A percentile compares a stretch with the other conserved stretches of the same genome.
These are phyloP conservation scores for Rhaphigaster nebulosa DNA, from an alignment of 2,888 invertebrate species.

Conservation along the genomic window DNA sequence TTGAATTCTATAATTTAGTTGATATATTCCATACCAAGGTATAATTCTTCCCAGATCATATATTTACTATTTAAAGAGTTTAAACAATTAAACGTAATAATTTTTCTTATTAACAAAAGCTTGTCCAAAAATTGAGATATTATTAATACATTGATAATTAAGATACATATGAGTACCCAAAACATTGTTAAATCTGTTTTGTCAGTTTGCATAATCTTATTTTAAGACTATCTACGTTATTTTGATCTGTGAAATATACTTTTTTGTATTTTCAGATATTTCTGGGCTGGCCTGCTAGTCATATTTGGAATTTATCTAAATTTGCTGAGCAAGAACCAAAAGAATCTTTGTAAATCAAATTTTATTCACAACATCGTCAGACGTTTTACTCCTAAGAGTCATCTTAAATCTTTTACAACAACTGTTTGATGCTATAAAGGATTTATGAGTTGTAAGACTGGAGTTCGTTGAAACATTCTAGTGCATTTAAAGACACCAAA, in stretches of 20 bases:
- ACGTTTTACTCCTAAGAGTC: not conserved
- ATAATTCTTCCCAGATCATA: too few relatives aligned
- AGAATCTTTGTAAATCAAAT: conserved; percentile 29
- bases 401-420: conserved; percentile 47
- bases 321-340: conserved; percentile 82
- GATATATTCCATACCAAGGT: too few relatives aligned
- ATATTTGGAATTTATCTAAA: conserved; percentile 94
- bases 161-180: not conserved
- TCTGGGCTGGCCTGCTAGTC: conserved; percentile 92
- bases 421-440: conserved; percentile 44
- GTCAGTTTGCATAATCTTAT: not conserved
- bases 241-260: not conserved
- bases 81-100: too few relatives aligned
- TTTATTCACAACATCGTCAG: not conserved
- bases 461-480: not conserved
- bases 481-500: not conserved
- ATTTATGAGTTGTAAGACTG: not conserved
- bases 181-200: not conserved
- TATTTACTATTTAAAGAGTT: too few relatives aligned
- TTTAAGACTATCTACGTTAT: not conserved
- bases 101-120: too few relatives aligned
- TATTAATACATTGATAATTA: not conserved
- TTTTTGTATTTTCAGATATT: conserved; percentile 78
- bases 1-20: too few relatives aligned
- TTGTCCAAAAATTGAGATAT: too few relatives aligned